phyloP scores from a whole-genome alignment of 2,113 vertebrate species.

The Macaca nemestrina region DNA sequence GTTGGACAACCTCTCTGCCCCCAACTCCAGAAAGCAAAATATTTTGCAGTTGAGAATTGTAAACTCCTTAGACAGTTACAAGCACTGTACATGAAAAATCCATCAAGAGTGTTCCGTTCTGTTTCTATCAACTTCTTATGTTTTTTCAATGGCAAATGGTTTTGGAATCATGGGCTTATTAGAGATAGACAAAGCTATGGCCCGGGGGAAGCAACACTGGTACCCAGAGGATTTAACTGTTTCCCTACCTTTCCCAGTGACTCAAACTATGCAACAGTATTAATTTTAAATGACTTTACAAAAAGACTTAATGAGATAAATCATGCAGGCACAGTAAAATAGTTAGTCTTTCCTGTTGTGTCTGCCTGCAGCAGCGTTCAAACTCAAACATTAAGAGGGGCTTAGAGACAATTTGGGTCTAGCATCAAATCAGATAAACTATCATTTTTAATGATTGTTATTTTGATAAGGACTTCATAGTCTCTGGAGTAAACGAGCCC shows the following conservation, averaged over 20 bases:
- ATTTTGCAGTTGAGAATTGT: background rate
- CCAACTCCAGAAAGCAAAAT: background rate
- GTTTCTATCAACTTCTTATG: background rate
- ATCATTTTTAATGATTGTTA: background rate
- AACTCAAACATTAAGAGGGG: background rate
- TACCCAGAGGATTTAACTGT: background rate
- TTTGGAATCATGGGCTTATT: background rate
- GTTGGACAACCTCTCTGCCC: background rate
- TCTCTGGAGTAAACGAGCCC: background rate
- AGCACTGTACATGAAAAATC: background rate
- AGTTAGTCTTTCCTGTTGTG: background rate
- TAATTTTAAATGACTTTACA: constrained; percentile 2
- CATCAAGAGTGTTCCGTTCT: background rate
- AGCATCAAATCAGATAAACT: background rate
- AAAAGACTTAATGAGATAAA: background rate
- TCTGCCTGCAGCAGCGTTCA: background rate
- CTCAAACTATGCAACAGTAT: background rate
- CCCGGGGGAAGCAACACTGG: background rate
- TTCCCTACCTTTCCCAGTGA: background rate
- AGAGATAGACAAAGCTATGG: background rate
- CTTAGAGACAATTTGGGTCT: background rate
- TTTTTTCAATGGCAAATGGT: constrained; percentile 14
- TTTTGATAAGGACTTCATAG: background rate
- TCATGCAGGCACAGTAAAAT: background rate
- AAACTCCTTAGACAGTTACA: background rate